A percentile compares a stretch with the other conserved stretches of the same genome.
phyloP scores from a whole-genome alignment of 2,888 invertebrate species.

The Diloba caeruleocephala region DNA sequence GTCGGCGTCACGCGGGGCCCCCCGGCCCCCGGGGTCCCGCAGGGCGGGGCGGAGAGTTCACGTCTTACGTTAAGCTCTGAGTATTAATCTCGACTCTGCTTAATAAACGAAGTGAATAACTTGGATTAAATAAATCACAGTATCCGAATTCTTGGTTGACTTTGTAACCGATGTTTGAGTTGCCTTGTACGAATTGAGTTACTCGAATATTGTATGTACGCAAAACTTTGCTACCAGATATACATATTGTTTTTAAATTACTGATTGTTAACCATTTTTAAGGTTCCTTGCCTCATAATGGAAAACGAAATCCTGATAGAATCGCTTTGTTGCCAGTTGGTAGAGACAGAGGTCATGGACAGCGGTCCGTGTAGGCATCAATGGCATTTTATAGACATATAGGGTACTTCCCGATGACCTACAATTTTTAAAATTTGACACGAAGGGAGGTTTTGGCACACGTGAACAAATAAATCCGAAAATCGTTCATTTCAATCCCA shows the following conservation, averaged over 20 bases:
- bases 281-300: too few relatives aligned
- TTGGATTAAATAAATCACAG: constrained; percentile 75
- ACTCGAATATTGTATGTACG: constrained; percentile 4
- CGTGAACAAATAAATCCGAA: too few relatives aligned
- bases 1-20: constrained; percentile 76
- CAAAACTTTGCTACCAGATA: constrained; percentile 4
- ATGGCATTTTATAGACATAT: too few relatives aligned
- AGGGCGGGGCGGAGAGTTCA: constrained; percentile 61
- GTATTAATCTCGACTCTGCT: constrained; percentile 79
- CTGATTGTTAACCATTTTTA: too few relatives aligned
- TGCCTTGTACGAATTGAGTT: constrained; percentile 21
- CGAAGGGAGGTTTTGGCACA: too few relatives aligned
- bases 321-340: too few relatives aligned
- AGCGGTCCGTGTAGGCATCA: too few relatives aligned
- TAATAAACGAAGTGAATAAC: constrained; percentile 80
- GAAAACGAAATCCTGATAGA: background rate
- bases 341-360: too few relatives aligned
- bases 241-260: background rate
- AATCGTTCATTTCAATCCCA: too few relatives aligned
- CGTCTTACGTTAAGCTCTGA: constrained; percentile 76
- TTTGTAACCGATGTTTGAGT: constrained; percentile 57
- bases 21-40: constrained; percentile 64
- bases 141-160: constrained; percentile 66
- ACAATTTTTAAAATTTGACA: too few relatives aligned
- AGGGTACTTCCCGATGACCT: too few relatives aligned